A percentile compares a stretch with the other conserved stretches of the same genome.
Evolutionary conservation across 2,797 vertebrate species (phyloP).

Genomic region (Sardinella longiceps): DNA sequence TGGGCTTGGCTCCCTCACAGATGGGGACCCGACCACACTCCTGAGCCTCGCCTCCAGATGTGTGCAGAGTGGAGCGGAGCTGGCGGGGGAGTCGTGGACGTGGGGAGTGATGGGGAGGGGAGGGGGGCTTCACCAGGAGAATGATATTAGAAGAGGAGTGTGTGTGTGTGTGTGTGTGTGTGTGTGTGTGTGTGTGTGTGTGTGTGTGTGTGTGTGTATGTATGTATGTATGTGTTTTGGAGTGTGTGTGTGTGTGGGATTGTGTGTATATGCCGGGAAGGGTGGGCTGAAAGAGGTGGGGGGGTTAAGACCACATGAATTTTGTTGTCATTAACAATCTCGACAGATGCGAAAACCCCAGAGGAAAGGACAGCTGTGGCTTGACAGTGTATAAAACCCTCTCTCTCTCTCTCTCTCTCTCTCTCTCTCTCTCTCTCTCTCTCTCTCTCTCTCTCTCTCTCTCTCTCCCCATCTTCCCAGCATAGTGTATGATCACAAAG

Average conservation of each 20-base stretch:
- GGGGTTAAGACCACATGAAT: constrained; percentile 39
- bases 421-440: constrained; percentile 77
- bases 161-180: neutral
- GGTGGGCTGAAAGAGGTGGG: neutral
- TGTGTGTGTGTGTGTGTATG: constrained; percentile 6
- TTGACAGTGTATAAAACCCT: constrained; percentile 53
- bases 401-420: constrained; percentile 49
- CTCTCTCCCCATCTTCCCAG: constrained; percentile 31
- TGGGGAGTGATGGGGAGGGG: constrained; percentile 63
- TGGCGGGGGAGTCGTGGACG: constrained; percentile 37
- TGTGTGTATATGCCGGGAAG: neutral
- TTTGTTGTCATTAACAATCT: constrained; percentile 52
- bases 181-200: constrained; percentile 1
- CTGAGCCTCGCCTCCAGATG: constrained; percentile 73
- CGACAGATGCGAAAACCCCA: constrained; percentile 52
- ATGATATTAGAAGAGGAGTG: neutral
- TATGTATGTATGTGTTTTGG: constrained; percentile 13
- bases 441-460: constrained; percentile 89
- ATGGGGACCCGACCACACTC: constrained; percentile 77
- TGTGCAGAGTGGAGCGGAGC: constrained; percentile 68
- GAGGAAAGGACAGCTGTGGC: constrained; percentile 51
- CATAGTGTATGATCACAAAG: neutral
- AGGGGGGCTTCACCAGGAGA: constrained; percentile 29
- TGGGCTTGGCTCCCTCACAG: constrained; percentile 72
- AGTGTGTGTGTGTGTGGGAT: neutral